These are phyloP conservation scores for Thalassaphorura encarpata DNA, from an alignment of 1,140 invertebrate genomes.

Conservation along the genomic window DNA sequence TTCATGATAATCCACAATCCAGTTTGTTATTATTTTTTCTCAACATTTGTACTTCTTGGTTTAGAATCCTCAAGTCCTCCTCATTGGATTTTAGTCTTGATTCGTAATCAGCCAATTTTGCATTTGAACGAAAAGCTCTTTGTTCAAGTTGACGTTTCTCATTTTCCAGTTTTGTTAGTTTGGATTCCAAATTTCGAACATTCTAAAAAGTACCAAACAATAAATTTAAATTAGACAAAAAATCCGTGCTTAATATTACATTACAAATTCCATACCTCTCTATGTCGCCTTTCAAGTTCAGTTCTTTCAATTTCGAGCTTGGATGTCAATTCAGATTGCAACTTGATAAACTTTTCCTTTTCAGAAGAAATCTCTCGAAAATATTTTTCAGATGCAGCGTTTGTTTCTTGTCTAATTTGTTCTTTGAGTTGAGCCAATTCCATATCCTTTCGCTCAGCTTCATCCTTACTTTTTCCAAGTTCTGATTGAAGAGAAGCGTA, in stretches of 20 bases:
- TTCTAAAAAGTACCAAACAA: not conserved
- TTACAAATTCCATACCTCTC: slow-evolving; percentile 49
- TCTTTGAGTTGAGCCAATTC: slow-evolving; percentile 41
- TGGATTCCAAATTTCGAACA: not conserved
- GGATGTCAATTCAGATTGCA: slow-evolving; percentile 31
- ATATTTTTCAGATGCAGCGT: slow-evolving; percentile 35
- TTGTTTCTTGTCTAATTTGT: slow-evolving; percentile 40
- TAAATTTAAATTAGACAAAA: too few relatives aligned
- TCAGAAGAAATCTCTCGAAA: slow-evolving; percentile 41
- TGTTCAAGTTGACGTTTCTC: not conserved
- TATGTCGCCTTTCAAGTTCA: slow-evolving; percentile 43
- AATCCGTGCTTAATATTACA: too few relatives aligned
- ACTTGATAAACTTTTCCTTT: slow-evolving; percentile 41
- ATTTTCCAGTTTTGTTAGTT: not conserved
- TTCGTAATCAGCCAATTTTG: not conserved
- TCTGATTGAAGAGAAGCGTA: slow-evolving; percentile 39
- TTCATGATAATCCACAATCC: not conserved
- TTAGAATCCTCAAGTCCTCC: not conserved
- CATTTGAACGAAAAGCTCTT: not conserved
- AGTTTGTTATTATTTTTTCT: not conserved
- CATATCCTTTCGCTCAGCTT: slow-evolving; percentile 40
- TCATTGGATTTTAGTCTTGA: not conserved
- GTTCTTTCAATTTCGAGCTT: slow-evolving; percentile 31
- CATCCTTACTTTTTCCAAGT: slow-evolving; percentile 41
- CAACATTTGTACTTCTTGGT: not conserved